Conservation (phyloP, 2,888 invertebrate species). For the Drosophila sordidula region DNA sequence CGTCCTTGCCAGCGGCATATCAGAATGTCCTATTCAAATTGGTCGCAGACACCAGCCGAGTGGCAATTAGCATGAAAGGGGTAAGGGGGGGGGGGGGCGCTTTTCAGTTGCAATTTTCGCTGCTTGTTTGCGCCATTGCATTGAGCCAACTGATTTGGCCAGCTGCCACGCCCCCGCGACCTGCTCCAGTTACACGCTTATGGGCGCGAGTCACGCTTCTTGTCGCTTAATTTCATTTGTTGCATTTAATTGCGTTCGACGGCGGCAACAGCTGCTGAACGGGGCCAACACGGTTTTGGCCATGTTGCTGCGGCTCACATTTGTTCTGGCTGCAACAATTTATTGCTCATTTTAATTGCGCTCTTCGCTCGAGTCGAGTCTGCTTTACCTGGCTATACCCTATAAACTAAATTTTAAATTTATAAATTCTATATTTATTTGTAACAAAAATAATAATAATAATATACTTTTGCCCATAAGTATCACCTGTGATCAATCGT, state of each 20-base stretch:
- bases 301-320: conserved; percentile 24
- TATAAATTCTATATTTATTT: too few species aligned
- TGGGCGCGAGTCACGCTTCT: conserved; percentile 60
- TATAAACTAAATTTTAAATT: background rate
- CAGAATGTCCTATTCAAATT: conserved; percentile 38
- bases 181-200: conserved; percentile 17
- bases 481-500: too few species aligned
- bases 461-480: too few species aligned
- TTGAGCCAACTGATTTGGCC: conserved; percentile 29
- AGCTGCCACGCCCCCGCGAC: conserved; percentile 19
- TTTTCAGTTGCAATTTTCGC: conserved; percentile 20
- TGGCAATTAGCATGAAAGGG: conserved; percentile 41
- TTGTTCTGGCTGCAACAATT: conserved; percentile 44
- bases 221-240: conserved; percentile 73
- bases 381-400: background rate
- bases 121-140: conserved; percentile 15
- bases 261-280: conserved; percentile 27
- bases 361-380: conserved; percentile 20
- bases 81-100: too few species aligned
- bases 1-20: conserved; percentile 24
- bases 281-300: conserved; percentile 7
- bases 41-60: conserved; percentile 23
- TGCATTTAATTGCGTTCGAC: conserved; percentile 73
- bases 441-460: too few species aligned
- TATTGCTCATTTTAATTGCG: conserved; percentile 60